Evolutionary conservation across 2,113 vertebrate species (phyloP).

Genomic region (Cariama cristata): DNA sequence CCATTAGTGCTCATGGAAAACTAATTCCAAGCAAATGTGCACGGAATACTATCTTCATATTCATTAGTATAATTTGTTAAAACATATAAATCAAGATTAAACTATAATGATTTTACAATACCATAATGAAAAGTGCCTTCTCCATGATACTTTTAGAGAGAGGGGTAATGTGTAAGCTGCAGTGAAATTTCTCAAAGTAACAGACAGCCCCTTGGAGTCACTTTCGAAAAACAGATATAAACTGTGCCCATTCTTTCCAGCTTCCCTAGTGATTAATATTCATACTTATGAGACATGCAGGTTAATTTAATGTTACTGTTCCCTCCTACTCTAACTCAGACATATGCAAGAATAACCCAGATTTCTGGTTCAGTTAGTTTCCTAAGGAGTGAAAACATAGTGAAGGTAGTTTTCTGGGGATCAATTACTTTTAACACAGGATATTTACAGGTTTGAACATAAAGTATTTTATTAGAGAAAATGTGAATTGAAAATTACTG

Average conservation of each 20-base stretch:
- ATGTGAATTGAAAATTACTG: conserved; percentile 58
- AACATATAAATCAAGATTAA: background rate
- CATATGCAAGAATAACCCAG: background rate
- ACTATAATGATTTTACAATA: background rate
- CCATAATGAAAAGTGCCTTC: background rate
- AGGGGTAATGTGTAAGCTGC: background rate
- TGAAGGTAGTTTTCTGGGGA: conserved; percentile 10
- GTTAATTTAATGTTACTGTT: background rate
- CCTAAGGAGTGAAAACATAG: background rate
- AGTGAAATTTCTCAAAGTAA: background rate
- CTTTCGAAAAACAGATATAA: background rate
- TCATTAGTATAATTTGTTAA: background rate
- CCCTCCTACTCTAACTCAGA: background rate
- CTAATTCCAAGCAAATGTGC: background rate
- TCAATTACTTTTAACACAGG: conserved; percentile 44
- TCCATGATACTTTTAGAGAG: background rate
- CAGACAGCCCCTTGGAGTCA: background rate
- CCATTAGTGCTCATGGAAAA: background rate
- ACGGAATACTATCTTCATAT: background rate
- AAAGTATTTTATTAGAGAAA: conserved; percentile 53
- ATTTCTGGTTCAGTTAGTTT: background rate
- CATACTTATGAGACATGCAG: background rate
- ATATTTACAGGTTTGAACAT: conserved; percentile 46
- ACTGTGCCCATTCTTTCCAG: background rate
- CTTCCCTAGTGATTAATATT: background rate